Conservation (phyloP, 2,888 invertebrate species). For the Drosophila sordidula region DNA sequence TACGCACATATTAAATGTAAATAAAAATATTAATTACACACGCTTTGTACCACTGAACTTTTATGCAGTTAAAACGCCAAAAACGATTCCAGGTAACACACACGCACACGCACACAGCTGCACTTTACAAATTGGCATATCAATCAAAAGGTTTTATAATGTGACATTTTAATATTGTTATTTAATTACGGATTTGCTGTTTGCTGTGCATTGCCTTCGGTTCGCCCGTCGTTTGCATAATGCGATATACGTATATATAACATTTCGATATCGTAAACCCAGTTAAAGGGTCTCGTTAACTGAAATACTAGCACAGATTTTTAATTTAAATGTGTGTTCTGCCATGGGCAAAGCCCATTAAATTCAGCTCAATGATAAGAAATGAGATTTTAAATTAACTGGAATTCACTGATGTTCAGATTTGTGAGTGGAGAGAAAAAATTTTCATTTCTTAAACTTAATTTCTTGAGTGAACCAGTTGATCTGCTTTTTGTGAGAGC, state of each 20-base stretch:
- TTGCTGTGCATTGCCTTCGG: conserved; percentile 22
- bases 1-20: conserved; percentile 50
- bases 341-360: not conserved
- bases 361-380: not conserved
- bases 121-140: conserved; percentile 51
- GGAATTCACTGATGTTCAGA: not conserved
- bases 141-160: conserved; percentile 59
- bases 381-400: conserved; percentile 29
- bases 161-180: conserved; percentile 56
- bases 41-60: conserved; percentile 76
- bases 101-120: conserved; percentile 7
- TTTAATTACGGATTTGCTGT: conserved; percentile 45
- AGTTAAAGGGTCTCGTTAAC: conserved; percentile 26
- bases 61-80: conserved; percentile 39
- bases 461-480: not conserved
- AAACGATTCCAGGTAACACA: conserved; percentile 13
- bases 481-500: no score
- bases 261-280: not conserved
- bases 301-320: not conserved
- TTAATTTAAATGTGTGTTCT: not conserved
- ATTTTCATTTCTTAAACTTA: conserved; percentile 2
- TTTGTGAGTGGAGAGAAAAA: not conserved
- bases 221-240: not conserved
- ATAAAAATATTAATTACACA: conserved; percentile 67
- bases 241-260: not conserved